A percentile compares a stretch with the other conserved stretches of the same genome.
Evolutionary conservation across 2,888 invertebrate genomes (phyloP).

Genomic region (Drosophila rubida): DNA sequence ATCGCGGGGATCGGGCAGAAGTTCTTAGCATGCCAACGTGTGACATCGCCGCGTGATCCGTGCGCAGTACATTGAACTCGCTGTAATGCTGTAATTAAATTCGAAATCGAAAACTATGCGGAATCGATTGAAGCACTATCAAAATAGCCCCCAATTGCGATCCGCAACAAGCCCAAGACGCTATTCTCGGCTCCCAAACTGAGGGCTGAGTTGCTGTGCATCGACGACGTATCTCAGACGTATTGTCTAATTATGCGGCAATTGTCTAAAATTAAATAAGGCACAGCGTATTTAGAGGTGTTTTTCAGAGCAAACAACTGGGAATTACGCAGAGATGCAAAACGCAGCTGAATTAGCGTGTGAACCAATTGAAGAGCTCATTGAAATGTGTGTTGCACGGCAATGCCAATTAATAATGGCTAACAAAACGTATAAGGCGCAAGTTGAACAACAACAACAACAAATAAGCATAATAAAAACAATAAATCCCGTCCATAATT

Average conservation of each 20-base stretch:
- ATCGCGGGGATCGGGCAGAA: constrained; percentile 31
- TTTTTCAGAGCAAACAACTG: constrained; percentile 42
- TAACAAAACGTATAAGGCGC: constrained; percentile 36
- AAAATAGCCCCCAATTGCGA: constrained; percentile 40
- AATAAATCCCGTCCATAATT: constrained; percentile 59
- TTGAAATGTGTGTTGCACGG: constrained; percentile 34
- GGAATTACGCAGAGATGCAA: constrained; percentile 37
- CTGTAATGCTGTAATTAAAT: constrained; percentile 47
- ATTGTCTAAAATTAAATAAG: constrained; percentile 57
- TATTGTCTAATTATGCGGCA: constrained; percentile 56
- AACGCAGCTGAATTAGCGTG: constrained; percentile 53
- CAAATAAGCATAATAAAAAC: constrained; percentile 23
- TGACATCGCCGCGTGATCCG: constrained; percentile 73
- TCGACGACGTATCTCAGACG: constrained; percentile 9
- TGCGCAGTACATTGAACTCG: constrained; percentile 63
- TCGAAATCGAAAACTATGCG: constrained; percentile 80
- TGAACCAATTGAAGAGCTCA: constrained; percentile 53
- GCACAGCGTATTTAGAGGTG: constrained; percentile 47
- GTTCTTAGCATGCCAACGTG: constrained; percentile 75
- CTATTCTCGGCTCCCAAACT: constrained; percentile 52
- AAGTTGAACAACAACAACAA: constrained; percentile 8
- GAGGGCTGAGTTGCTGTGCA: constrained; percentile 2
- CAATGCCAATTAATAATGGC: constrained; percentile 55
- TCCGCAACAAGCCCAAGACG: constrained; percentile 40
- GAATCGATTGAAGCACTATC: constrained; percentile 76